Percentiles rank a stretch among this genome's conserved stretches.
Evolutionary conservation across 2,113 vertebrate genomes (phyloP).

Genomic region (Epinephelus cyanopodus): DNA sequence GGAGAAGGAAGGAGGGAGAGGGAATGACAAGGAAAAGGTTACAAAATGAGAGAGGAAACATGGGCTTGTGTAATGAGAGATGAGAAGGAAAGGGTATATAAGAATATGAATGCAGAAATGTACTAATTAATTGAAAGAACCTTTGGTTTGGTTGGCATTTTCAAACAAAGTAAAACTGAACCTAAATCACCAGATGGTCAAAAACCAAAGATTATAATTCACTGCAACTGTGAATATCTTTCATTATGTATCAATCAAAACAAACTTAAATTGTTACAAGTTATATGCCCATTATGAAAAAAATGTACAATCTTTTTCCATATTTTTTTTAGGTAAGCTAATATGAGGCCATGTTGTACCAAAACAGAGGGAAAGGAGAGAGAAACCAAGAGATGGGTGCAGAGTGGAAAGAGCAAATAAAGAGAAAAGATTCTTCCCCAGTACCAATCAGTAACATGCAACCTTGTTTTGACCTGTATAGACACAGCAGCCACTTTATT

Average conservation of each 20-base stretch:
- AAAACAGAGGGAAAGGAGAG: neutral
- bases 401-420: neutral
- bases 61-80: neutral
- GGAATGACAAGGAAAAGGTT: neutral
- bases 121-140: neutral
- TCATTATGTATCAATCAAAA: neutral
- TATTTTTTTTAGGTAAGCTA: neutral
- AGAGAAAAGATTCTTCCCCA: neutral
- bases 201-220: neutral
- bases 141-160: neutral
- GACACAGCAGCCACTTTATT: no score
- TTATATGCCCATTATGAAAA: neutral
- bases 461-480: neutral
- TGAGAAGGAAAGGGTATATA: neutral
- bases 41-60: neutral
- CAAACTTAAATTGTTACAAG: neutral
- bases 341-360: neutral
- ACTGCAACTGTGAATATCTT: neutral
- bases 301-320: neutral
- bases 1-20: neutral
- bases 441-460: neutral
- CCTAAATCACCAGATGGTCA: neutral
- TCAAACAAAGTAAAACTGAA: neutral
- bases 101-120: neutral
- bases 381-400: no score